Conservation (phyloP, 2,797 vertebrate species). For the Danio jaintianensis region DNA sequence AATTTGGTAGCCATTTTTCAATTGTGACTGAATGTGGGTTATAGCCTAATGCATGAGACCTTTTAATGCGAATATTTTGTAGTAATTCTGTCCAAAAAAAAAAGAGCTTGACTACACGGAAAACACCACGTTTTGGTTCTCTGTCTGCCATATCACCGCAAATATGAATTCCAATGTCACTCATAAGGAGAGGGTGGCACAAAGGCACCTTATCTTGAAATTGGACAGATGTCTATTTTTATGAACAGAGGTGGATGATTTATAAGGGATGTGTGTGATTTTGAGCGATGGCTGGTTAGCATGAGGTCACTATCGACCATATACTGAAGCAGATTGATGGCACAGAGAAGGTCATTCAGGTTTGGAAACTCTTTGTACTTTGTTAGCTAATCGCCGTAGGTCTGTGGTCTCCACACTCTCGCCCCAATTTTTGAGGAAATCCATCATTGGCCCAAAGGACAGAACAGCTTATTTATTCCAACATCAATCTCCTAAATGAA, state of each 20-base stretch:
- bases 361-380: slow-evolving; percentile 20
- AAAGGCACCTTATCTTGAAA: slow-evolving; percentile 62
- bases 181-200: slow-evolving; percentile 43
- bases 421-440: slow-evolving; percentile 40
- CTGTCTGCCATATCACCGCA: not conserved
- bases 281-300: slow-evolving; percentile 27
- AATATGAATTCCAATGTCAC: slow-evolving; percentile 20
- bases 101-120: slow-evolving; percentile 27
- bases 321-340: slow-evolving; percentile 32
- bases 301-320: slow-evolving; percentile 26
- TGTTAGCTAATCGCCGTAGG: slow-evolving; percentile 13
- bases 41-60: slow-evolving; percentile 58
- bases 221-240: slow-evolving; percentile 66
- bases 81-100: slow-evolving; percentile 49
- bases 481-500: slow-evolving; percentile 30
- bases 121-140: slow-evolving; percentile 4
- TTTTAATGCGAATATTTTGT: slow-evolving; percentile 57
- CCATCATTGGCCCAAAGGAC: slow-evolving; percentile 46
- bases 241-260: slow-evolving; percentile 52
- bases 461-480: slow-evolving; percentile 43
- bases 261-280: slow-evolving; percentile 54
- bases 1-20: slow-evolving; percentile 54
- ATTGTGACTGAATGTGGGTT: slow-evolving; percentile 47
- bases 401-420: slow-evolving; percentile 36
- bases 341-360: slow-evolving; percentile 42